These are phyloP conservation scores for Falco punctatus DNA, from an alignment of 2,113 vertebrate species.

Conservation along the genomic window DNA sequence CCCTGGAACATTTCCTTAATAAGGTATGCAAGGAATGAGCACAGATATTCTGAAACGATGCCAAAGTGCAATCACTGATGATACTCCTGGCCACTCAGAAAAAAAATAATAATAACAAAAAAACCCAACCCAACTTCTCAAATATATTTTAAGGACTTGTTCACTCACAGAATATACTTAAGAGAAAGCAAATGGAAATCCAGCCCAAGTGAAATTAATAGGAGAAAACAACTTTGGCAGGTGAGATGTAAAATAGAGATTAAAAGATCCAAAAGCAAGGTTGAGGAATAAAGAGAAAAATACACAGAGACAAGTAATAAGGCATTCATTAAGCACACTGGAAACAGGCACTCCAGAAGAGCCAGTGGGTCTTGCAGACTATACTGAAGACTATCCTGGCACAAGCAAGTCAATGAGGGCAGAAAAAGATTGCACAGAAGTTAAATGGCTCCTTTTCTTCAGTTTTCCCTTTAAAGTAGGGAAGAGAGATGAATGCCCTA, in stretches of 20 bases:
- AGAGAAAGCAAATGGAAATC: constrained; percentile 31
- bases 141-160: not conserved
- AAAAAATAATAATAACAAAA: no score
- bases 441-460: not conserved
- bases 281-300: constrained; percentile 35
- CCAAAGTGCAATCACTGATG: not conserved
- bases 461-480: not conserved
- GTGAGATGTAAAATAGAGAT: constrained; percentile 47
- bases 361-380: not conserved
- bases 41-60: not conserved
- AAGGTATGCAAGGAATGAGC: not conserved
- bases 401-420: not conserved
- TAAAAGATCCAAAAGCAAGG: constrained; percentile 19
- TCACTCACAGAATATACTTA: not conserved
- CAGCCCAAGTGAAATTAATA: constrained; percentile 40
- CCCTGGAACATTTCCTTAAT: not conserved
- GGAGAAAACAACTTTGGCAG: constrained; percentile 38
- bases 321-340: not conserved
- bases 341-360: not conserved
- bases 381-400: not conserved
- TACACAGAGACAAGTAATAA: constrained; percentile 27
- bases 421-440: not conserved
- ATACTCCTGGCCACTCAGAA: not conserved
- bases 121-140: not conserved
- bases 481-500: not conserved